Evolutionary conservation across 2,797 vertebrate species (phyloP).

Genomic region (Tarsius wallacei): DNA sequence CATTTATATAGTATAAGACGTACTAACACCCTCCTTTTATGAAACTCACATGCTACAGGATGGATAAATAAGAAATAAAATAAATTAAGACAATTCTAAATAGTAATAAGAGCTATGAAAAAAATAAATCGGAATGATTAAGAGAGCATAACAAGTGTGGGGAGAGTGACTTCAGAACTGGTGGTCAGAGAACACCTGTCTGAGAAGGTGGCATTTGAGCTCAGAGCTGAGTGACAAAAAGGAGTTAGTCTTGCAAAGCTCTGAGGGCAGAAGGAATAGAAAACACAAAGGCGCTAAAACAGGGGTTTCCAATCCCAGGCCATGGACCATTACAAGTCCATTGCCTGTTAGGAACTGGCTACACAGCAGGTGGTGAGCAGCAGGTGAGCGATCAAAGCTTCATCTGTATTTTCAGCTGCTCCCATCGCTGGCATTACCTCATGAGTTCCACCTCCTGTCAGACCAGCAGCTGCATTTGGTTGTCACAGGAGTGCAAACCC

Average conservation of each 20-base stretch:
- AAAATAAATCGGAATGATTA: background rate
- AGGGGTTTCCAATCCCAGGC: too few species aligned
- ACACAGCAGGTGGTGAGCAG: too few species aligned
- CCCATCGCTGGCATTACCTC: too few species aligned
- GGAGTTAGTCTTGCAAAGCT: background rate
- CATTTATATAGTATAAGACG: background rate
- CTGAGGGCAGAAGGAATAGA: background rate
- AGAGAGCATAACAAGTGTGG: background rate
- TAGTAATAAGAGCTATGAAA: background rate
- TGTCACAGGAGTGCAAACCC: too few species aligned
- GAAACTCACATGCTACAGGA: background rate
- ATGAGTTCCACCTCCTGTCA: too few species aligned
- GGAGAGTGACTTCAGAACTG: background rate
- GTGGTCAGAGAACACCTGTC: background rate
- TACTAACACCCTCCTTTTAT: background rate
- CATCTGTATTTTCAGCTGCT: too few species aligned
- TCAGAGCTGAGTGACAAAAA: background rate
- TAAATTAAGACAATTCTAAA: background rate
- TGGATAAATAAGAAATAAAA: background rate
- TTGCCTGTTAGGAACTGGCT: too few species aligned
- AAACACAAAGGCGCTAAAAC: constrained; percentile 17
- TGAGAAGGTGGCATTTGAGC: background rate
- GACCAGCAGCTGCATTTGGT: too few species aligned
- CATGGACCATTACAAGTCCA: too few species aligned
- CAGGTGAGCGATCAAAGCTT: too few species aligned